phyloP scores from a whole-genome alignment of 2,113 vertebrate species.

The Poecilia latipinna region DNA sequence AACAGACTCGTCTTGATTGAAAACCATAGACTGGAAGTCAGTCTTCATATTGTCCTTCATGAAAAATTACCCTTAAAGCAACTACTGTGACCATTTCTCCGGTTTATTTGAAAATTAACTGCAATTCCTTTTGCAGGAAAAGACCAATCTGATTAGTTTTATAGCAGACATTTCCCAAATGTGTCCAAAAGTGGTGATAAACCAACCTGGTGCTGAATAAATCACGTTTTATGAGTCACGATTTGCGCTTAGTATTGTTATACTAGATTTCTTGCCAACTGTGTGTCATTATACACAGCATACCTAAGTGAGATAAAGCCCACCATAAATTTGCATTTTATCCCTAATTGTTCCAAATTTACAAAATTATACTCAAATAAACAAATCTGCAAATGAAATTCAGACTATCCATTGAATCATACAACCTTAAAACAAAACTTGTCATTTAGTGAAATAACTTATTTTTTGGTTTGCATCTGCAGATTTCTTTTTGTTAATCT shows the following conservation, averaged over 20 bases:
- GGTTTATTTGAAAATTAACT: not conserved
- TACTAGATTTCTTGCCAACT: not conserved
- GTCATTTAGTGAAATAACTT: not conserved
- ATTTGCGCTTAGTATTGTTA: not conserved
- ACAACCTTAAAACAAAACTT: too few relatives aligned
- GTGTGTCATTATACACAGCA: not conserved
- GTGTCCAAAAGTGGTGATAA: too few relatives aligned
- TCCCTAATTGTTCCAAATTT: not conserved
- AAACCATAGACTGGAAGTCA: not conserved
- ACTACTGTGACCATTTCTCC: constrained; percentile 4
- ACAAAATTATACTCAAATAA: not conserved
- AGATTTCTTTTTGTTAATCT: too few relatives aligned
- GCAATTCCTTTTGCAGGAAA: too few relatives aligned
- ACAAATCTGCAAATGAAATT: not conserved
- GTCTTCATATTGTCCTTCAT: constrained; percentile 7
- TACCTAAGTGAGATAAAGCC: too few relatives aligned
- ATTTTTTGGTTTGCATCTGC: too few relatives aligned
- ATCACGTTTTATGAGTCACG: not conserved
- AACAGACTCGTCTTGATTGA: constrained; percentile 1
- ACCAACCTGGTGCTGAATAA: not conserved
- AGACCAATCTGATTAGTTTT: too few relatives aligned
- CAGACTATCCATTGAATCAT: not conserved
- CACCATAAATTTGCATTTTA: not conserved
- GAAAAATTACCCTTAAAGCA: too few relatives aligned
- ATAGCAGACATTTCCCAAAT: too few relatives aligned